Percentiles rank a stretch among this genome's conserved stretches.
phyloP scores from a whole-genome alignment of 2,113 vertebrate species.

The Onychorhynchus coronatus region DNA sequence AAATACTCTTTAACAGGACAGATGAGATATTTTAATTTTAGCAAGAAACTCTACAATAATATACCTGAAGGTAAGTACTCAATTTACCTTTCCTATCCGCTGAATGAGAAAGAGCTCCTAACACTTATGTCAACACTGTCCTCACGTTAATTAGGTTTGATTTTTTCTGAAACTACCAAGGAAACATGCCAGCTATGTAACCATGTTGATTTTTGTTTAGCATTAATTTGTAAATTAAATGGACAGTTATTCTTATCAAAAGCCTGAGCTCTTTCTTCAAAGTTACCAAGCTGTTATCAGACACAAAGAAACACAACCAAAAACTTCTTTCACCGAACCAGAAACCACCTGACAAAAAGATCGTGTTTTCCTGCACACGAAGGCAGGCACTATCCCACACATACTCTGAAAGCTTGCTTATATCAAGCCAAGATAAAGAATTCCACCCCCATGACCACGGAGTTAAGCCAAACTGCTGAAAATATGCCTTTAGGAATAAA shows the following conservation, averaged over 20 bases:
- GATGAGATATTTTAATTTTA: background rate
- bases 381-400: background rate
- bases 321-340: background rate
- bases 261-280: background rate
- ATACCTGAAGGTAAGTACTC: accelerated
- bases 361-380: background rate
- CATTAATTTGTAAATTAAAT: background rate
- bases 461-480: background rate
- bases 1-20: background rate
- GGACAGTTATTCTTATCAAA: background rate
- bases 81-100: background rate
- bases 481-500: background rate
- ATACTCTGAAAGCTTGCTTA: background rate
- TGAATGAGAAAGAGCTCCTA: background rate
- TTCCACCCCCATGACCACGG: background rate
- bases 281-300: background rate
- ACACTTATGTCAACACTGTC: background rate
- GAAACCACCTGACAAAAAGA: background rate
- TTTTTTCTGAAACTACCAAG: background rate
- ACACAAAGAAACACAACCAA: background rate
- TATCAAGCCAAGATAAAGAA: conserved; percentile 47
- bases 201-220: background rate
- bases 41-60: background rate
- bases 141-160: background rate
- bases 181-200: accelerated